Evolutionary conservation across 2,888 invertebrate genomes (phyloP).

Genomic region (Callosobruchus maculatus): DNA sequence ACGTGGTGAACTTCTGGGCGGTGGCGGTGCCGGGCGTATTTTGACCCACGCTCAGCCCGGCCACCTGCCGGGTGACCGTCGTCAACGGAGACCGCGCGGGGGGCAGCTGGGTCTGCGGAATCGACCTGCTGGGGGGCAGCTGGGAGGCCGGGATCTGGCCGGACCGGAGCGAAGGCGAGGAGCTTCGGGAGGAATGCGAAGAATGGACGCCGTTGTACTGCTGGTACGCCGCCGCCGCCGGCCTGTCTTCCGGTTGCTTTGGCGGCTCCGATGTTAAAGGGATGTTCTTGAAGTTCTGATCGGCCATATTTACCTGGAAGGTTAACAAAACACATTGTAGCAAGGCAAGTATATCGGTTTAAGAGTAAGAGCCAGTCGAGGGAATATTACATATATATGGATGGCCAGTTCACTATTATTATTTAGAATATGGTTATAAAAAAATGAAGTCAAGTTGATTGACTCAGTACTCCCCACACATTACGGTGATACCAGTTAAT

Average conservation of each 20-base stretch:
- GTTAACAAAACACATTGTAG: not conserved
- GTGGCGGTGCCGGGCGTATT: conserved; percentile 16
- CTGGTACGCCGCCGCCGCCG: conserved; percentile 1
- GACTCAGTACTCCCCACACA: no score
- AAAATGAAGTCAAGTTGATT: no score
- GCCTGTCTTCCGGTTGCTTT: not conserved
- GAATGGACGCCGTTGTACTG: conserved; percentile 44
- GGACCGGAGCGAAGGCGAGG: conserved; percentile 40
- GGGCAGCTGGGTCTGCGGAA: conserved; percentile 41
- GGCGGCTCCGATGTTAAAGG: not conserved
- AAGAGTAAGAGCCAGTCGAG: no score
- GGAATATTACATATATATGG: no score
- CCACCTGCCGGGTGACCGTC: conserved; percentile 30
- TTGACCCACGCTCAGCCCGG: conserved; percentile 29
- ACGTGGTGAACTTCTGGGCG: conserved; percentile 33
- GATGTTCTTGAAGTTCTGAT: not conserved
- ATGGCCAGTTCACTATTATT: no score
- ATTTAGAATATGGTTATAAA: no score
- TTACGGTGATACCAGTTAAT: no score
- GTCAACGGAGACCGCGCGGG: conserved; percentile 24
- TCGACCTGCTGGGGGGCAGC: conserved; percentile 33
- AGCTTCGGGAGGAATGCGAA: conserved; percentile 45
- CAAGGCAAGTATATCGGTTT: no score
- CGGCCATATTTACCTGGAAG: not conserved
- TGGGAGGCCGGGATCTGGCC: conserved; percentile 39